Evolutionary conservation across 2,888 invertebrate genomes (phyloP).

Genomic region (Dynastes hyllus): DNA sequence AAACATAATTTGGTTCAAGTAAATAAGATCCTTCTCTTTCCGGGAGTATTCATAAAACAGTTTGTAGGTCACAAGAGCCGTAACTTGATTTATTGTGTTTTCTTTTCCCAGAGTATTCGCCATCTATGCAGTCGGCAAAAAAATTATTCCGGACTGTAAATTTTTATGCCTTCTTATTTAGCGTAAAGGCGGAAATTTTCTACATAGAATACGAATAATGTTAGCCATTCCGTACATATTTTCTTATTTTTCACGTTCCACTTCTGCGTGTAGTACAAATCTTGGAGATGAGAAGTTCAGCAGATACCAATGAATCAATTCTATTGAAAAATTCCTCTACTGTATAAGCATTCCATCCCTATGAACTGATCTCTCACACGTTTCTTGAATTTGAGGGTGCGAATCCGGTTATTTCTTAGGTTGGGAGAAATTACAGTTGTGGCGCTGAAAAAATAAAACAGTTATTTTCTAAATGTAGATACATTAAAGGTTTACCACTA

Average conservation of each 20-base stretch:
- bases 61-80: conserved; percentile 39
- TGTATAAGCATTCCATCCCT: too few relatives aligned
- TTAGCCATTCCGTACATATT: conserved; percentile 5
- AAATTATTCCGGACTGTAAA: conserved; percentile 43
- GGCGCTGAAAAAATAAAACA: too few relatives aligned
- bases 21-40: conserved; percentile 45
- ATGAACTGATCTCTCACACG: too few relatives aligned
- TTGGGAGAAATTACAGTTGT: too few relatives aligned
- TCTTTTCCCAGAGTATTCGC: conserved; percentile 21
- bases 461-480: too few relatives aligned
- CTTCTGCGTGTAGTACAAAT: background rate
- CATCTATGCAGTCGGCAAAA: conserved; percentile 6
- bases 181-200: conserved; percentile 27
- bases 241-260: conserved; percentile 12
- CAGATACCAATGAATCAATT: too few relatives aligned
- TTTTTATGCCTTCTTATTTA: conserved; percentile 39
- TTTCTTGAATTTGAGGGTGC: too few relatives aligned
- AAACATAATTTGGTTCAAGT: conserved; percentile 30
- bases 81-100: conserved; percentile 49
- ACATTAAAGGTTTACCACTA: too few relatives aligned
- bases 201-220: conserved; percentile 23
- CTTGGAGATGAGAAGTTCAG: background rate
- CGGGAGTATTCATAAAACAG: conserved; percentile 44
- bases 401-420: too few relatives aligned
- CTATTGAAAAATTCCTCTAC: too few relatives aligned